A percentile compares a stretch with the other conserved stretches of the same genome.
Evolutionary conservation across 2,888 invertebrate species (phyloP).

Genomic region (Drosophila testacea): DNA sequence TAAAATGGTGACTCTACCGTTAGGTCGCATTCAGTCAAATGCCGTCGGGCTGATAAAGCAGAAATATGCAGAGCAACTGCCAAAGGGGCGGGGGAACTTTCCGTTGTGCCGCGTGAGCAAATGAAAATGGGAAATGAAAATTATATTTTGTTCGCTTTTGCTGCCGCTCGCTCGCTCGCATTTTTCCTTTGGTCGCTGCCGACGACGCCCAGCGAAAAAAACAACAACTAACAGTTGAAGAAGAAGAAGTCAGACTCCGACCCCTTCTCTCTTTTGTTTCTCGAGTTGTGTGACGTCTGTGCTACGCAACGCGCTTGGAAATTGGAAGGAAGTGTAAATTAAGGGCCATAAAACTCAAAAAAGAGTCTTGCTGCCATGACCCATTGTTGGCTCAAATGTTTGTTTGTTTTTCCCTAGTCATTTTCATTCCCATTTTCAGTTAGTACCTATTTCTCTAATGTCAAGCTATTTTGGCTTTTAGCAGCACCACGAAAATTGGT

Average conservation of each 20-base stretch:
- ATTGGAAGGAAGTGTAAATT: constrained; percentile 78
- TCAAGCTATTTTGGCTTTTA: constrained; percentile 77
- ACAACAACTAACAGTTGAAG: neutral
- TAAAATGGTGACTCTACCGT: constrained; percentile 32
- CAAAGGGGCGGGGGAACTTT: constrained; percentile 1
- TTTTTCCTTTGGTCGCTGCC: constrained; percentile 51
- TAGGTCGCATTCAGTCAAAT: constrained; percentile 19
- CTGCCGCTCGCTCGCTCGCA: constrained; percentile 31
- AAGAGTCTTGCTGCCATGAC: neutral
- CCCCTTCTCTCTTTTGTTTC: constrained; percentile 27
- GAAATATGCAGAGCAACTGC: constrained; percentile 54
- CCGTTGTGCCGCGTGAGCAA: neutral
- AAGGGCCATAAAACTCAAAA: constrained; percentile 66
- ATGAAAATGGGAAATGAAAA: constrained; percentile 74
- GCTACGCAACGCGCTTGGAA: constrained; percentile 24
- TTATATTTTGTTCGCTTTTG: constrained; percentile 74
- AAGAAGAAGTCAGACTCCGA: neutral
- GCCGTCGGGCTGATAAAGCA: constrained; percentile 50
- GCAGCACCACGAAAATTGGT: constrained; percentile 71
- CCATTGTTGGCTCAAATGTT: constrained; percentile 34
- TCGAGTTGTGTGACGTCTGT: neutral
- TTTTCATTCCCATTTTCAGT: constrained; percentile 46
- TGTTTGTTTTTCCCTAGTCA: constrained; percentile 45
- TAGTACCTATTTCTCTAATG: constrained; percentile 53
- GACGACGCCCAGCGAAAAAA: constrained; percentile 28